A percentile compares a stretch with the other conserved stretches of the same genome.
phyloP scores from a whole-genome alignment of 2,888 invertebrate species.

The Megaustenia siamemsis region DNA sequence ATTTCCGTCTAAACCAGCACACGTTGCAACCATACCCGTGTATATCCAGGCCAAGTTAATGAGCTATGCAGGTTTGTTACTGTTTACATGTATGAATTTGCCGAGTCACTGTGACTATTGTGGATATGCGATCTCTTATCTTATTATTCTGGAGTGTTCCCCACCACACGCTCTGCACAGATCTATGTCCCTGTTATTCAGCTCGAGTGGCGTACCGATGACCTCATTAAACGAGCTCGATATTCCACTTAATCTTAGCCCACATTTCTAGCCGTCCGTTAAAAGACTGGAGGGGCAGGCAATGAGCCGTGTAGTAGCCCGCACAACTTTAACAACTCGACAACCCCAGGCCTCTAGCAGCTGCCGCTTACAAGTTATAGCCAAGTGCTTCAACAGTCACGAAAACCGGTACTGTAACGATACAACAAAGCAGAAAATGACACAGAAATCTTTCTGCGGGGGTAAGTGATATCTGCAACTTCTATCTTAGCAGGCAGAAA shows the following conservation, averaged over 20 bases:
- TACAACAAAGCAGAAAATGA: neutral
- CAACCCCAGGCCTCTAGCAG: too few relatives aligned
- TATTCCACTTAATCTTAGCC: neutral
- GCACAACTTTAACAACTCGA: neutral
- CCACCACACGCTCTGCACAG: too few relatives aligned
- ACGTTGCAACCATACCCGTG: too few relatives aligned
- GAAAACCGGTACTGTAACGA: neutral
- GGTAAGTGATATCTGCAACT: neutral
- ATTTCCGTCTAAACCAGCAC: too few relatives aligned
- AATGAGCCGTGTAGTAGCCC: neutral
- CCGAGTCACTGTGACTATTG: too few relatives aligned
- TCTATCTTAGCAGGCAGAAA: neutral
- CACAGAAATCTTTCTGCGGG: neutral
- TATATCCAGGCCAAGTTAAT: too few relatives aligned
- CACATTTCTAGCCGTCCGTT: neutral
- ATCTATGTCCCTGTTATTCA: neutral
- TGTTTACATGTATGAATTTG: too few relatives aligned
- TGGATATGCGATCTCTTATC: too few relatives aligned
- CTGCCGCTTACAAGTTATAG: neutral
- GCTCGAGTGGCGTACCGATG: neutral
- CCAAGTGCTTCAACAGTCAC: neutral
- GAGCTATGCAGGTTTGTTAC: too few relatives aligned
- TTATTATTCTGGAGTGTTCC: too few relatives aligned
- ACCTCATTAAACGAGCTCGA: too few relatives aligned
- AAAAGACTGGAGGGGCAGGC: neutral